Base-by-base conservation (phyloP, 1,140 invertebrate species). In the Pogonognathellus flavescens region DNA sequence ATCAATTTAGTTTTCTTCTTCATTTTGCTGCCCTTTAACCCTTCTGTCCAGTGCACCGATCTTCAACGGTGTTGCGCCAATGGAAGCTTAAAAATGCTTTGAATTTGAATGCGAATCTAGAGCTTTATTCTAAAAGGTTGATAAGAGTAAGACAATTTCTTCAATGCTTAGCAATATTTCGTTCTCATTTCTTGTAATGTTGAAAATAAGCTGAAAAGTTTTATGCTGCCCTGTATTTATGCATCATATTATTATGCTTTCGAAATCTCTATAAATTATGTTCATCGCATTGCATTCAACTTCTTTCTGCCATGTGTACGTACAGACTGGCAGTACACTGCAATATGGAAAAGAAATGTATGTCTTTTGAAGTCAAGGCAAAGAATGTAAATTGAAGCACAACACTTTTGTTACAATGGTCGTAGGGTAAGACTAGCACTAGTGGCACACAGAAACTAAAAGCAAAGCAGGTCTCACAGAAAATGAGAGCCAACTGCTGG, bases 341-440 rank as follows among this genome's bases (percentile, higher is more conserved):
- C 70, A 76, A 76, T 76, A 76, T 76, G 70, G n/a, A 66, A 14
- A 50, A 8, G 9, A 31, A 3, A 14, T 8, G 13, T 31, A 8
- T 76, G 70, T 76, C 70, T 66, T 41, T 76, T 76, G 41, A 76
- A 76, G 70, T 76, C 70, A 76, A 41, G 70, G 70, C 70, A 76
- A 76, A 18, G 70, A 76, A 76, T 76, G 70, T 76, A 76, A 76
- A 76, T 76, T 76, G 70, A 76, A 49, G 41, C 70, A 25, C 13
- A 76, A 76, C 11, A n/a, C 70, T 66, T 66, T 66, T 66, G 62
- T 20, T 66, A 66, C 62, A 66, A 25, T 66, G 62, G 62, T 41
- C 31, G 31, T 14, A 57, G 53, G 2, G 53, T 14, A 57, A n/a
- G 2, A n/a, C 2, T 57, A 14, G 53, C 53, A 57, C 31, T 13